These are phyloP conservation scores for Aphelinus atriplicis DNA, from an alignment of 1,140 invertebrate species.

Conservation along the genomic window DNA sequence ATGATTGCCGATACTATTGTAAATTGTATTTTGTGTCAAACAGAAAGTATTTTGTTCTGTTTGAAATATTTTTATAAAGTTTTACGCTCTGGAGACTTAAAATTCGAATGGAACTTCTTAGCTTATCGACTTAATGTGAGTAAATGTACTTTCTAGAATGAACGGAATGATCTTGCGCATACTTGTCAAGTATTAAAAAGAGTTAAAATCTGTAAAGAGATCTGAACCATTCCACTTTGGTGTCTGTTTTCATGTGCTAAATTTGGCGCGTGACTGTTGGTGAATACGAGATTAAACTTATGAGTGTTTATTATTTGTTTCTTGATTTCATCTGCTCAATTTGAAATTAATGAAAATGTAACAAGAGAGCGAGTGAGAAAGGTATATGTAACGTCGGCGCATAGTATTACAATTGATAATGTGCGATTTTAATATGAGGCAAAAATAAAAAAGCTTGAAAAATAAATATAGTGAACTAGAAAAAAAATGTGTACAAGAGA, in stretches of 20 bases:
- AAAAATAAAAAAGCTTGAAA: constrained; percentile 26
- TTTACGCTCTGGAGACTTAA: no score
- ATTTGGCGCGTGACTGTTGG: not conserved
- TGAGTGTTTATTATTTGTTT: not conserved
- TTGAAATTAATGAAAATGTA: not conserved
- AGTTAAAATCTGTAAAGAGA: not conserved
- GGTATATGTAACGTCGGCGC: not conserved
- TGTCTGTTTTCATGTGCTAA: constrained; percentile 10
- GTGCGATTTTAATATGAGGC: constrained; percentile 12
- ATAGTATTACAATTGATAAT: constrained; percentile 25
- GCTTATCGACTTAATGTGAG: no score
- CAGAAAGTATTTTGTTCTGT: no score
- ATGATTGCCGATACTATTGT: no score
- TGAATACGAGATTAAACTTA: not conserved
- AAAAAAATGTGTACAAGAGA: not conserved
- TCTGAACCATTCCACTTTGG: constrained; percentile 23
- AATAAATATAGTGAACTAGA: constrained; percentile 14
- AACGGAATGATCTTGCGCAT: no score
- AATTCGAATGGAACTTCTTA: no score
- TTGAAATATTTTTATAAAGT: no score
- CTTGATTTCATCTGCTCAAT: not conserved
- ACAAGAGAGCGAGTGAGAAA: not conserved
- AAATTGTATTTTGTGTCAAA: no score
- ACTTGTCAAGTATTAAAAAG: not conserved
- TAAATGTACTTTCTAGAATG: no score